Evolutionary conservation across 2,113 vertebrate genomes (phyloP).

Genomic region (Paradoxurus hermaphroditus): DNA sequence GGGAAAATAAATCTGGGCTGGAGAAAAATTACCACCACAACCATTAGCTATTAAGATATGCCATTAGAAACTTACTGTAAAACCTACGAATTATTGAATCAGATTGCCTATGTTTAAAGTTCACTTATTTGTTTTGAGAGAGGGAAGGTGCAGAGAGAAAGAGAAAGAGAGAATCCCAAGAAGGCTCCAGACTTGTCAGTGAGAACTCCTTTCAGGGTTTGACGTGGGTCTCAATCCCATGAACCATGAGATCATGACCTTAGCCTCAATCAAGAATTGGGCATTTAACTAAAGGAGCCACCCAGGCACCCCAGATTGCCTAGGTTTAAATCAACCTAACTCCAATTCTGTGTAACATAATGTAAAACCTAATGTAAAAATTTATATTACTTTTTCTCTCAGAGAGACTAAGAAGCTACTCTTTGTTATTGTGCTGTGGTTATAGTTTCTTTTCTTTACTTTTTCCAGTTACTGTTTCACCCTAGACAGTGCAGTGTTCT

Average conservation of each 20-base stretch:
- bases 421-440: not conserved
- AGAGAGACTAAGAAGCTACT: not conserved
- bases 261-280: too few relatives aligned
- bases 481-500: not conserved
- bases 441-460: not conserved
- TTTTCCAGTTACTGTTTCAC: conserved; percentile 30
- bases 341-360: not conserved
- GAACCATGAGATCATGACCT: too few relatives aligned
- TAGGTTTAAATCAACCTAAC: not conserved
- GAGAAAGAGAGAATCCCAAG: too few relatives aligned
- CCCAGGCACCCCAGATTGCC: not conserved
- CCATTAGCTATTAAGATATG: not conserved
- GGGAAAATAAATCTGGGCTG: not conserved
- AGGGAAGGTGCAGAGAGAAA: too few relatives aligned
- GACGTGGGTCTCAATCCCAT: too few relatives aligned
- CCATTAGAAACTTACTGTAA: not conserved
- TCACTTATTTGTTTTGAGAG: too few relatives aligned
- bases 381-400: not conserved
- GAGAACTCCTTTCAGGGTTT: too few relatives aligned
- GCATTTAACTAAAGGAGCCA: too few relatives aligned
- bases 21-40: not conserved
- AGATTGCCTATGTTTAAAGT: not conserved
- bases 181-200: too few relatives aligned
- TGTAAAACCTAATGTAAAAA: not conserved
- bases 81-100: not conserved